Base-by-base conservation (phyloP, 2,888 invertebrate genomes). In the Ormyrus rosae region DNA sequence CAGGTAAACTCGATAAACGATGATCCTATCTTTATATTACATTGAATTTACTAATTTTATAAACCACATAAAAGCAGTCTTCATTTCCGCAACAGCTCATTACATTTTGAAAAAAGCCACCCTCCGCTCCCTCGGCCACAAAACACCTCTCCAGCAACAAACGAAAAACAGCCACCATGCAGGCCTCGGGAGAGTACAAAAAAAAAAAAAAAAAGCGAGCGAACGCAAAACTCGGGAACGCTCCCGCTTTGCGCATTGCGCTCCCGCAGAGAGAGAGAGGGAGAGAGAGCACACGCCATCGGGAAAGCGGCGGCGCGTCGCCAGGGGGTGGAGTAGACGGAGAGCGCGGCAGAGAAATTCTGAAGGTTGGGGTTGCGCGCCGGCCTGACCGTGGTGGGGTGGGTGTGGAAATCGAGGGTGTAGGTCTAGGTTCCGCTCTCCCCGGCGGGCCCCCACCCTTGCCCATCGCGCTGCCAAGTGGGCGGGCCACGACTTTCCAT, bases 401-500 rank as follows among this genome's bases (percentile, higher is more conserved):
- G 84, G 82, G 82, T 78, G 83, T 83, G 83, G 84, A 84, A 85
- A 85, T 84, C 85, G 87, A 86, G 88, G 88, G 88, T 88, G 87
- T 88, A 89, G 89, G 89, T 90, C 89, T 89, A 89, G 90, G 89
- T 90, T 89, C 65, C 75, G 5, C 10, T 19, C 19, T 19, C 56
- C 50, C 50, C 61, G 19, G 9, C 45, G 9, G 10, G 61, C 76
- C 55, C 88, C 76, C 79, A 13, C 55, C 9, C n/a, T 0, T 34
- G 11, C 45, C 45, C 56, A 53, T 53, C 53, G 7, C 58, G 82
- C 83, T 83, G 82, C 84, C 83, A 19, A 85, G 85, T 89, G 90
- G 90, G 90, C 90, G 90, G 88, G 88, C 19, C 86, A 89, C 90
- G 77, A 81, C 89, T 90, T 90, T 89, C 86, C 86, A 88, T 89